Evolutionary conservation across 2,888 invertebrate genomes (phyloP).

Genomic region (Chrysolina americana): DNA sequence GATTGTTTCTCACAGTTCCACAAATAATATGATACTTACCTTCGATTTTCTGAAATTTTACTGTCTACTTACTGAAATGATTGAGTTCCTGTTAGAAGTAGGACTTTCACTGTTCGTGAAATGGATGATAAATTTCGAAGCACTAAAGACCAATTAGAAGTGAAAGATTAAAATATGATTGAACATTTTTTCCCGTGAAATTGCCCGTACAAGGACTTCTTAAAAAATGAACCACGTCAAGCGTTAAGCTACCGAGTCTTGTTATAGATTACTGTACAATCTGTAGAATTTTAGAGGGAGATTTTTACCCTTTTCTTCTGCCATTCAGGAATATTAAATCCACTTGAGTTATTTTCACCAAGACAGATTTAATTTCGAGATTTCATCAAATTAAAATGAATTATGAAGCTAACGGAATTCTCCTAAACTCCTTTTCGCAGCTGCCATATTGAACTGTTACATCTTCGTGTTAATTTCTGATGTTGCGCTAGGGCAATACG

Average conservation of each 20-base stretch:
- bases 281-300: slow-evolving; percentile 54
- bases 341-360: slow-evolving; percentile 55
- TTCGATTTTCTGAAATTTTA: too few relatives aligned
- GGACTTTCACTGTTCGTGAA: not conserved
- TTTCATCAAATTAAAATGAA: slow-evolving; percentile 55
- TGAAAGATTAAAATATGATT: slow-evolving; percentile 15
- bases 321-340: slow-evolving; percentile 56
- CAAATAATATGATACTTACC: too few relatives aligned
- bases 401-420: slow-evolving; percentile 50
- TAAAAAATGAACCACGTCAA: slow-evolving; percentile 28
- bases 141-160: slow-evolving; percentile 17
- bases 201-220: not conserved
- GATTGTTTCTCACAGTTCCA: too few relatives aligned
- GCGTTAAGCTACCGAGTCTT: slow-evolving; percentile 51
- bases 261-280: slow-evolving; percentile 58
- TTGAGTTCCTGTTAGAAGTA: not conserved
- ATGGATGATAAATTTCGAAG: not conserved
- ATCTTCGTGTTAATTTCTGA: slow-evolving; percentile 44
- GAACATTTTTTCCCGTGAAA: slow-evolving; percentile 12
- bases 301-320: slow-evolving; percentile 51
- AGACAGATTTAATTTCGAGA: slow-evolving; percentile 54
- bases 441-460: slow-evolving; percentile 46
- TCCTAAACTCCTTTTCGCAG: slow-evolving; percentile 46
- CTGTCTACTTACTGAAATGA: too few relatives aligned
- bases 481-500: not conserved